phyloP scores from a whole-genome alignment of 1,140 invertebrate genomes.

The Papilio polytes region DNA sequence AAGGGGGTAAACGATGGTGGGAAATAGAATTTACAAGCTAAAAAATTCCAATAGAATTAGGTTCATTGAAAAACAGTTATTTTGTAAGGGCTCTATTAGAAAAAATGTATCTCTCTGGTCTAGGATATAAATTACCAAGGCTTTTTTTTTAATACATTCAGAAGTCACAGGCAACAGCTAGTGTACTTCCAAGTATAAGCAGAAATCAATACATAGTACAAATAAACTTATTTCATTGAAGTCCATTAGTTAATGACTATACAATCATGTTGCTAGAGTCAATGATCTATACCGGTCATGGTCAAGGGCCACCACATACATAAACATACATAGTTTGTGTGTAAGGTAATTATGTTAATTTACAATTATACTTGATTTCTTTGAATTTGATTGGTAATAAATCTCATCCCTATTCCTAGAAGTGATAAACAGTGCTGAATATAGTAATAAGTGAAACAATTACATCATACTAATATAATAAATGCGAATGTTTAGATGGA shows the following conservation, averaged over 20 bases:
- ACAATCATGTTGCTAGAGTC: slow-evolving; percentile 31
- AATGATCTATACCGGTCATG: slow-evolving; percentile 34
- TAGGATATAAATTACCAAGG: too few relatives aligned
- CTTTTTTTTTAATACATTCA: too few relatives aligned
- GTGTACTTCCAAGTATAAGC: too few relatives aligned
- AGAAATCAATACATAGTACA: not conserved
- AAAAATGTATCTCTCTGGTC: too few relatives aligned
- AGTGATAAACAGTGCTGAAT: not conserved
- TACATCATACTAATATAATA: not conserved
- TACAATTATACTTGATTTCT: not conserved
- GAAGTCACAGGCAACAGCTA: too few relatives aligned
- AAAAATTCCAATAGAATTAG: too few relatives aligned
- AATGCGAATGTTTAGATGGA: too few relatives aligned
- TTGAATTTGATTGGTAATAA: not conserved
- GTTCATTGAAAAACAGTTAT: too few relatives aligned
- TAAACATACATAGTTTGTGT: slow-evolving; percentile 22
- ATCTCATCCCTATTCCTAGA: not conserved
- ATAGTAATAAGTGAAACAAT: not conserved
- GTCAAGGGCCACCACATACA: slow-evolving; percentile 30
- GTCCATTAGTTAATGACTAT: slow-evolving; percentile 17
- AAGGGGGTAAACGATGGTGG: too few relatives aligned
- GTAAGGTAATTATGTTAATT: not conserved
- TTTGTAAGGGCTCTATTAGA: too few relatives aligned
- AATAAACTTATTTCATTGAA: slow-evolving; percentile 14
- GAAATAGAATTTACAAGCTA: too few relatives aligned